A percentile compares a stretch with the other conserved stretches of the same genome.
Conservation (phyloP, 2,797 vertebrate genomes). For the Oreochromis grahami region DNA sequence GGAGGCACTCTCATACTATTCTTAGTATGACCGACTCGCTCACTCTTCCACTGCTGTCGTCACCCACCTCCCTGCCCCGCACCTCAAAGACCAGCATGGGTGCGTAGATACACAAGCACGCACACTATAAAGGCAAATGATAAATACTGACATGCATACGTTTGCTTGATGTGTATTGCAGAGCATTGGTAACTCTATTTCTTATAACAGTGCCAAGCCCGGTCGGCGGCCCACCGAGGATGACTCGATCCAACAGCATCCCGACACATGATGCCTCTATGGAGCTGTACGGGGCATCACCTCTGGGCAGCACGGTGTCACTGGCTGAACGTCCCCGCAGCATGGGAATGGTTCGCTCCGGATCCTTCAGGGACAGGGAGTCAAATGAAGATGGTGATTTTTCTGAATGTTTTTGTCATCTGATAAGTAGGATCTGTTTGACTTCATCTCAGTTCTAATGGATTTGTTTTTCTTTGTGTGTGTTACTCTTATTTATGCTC, state of each 20-base stretch:
- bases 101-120: constrained; percentile 57
- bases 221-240: constrained; percentile 81
- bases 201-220: constrained; percentile 75
- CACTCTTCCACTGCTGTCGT: constrained; percentile 81
- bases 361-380: constrained; percentile 90
- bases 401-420: neutral
- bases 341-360: constrained; percentile 91
- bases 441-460: neutral
- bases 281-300: constrained; percentile 87
- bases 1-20: constrained; percentile 86
- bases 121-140: accelerated
- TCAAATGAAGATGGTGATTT: constrained; percentile 85
- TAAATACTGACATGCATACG: too few species aligned
- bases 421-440: neutral
- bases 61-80: constrained; percentile 83
- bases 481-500: constrained; percentile 41
- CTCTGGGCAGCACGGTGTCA: constrained; percentile 91
- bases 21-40: constrained; percentile 81
- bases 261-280: constrained; percentile 90
- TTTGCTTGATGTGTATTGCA: neutral
- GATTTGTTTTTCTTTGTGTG: neutral
- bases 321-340: constrained; percentile 92
- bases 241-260: constrained; percentile 98
- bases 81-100: constrained; percentile 80
- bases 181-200: neutral